Percentiles rank a stretch among this genome's conserved stretches.
Evolutionary conservation across 2,888 invertebrate genomes (phyloP).

Genomic region (Mesochorus sp.): DNA sequence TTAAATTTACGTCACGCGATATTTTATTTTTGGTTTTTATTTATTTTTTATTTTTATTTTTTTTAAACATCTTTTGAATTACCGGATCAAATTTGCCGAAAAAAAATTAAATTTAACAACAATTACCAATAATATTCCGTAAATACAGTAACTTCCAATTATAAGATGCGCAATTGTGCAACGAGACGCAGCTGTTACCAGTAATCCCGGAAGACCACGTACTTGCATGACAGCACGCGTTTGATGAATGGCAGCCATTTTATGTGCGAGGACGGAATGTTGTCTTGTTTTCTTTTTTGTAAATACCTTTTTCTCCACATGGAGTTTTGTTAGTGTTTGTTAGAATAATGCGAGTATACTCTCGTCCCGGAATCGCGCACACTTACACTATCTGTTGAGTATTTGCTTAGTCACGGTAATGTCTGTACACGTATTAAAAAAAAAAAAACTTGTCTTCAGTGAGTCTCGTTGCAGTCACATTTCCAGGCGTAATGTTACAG

Average conservation of each 20-base stretch:
- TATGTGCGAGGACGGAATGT: not conserved
- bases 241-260: constrained; percentile 1
- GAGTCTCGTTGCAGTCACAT: constrained; percentile 9
- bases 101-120: not conserved
- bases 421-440: not conserved
- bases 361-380: not conserved
- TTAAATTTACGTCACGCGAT: too few species aligned
- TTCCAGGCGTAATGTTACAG: not conserved
- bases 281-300: not conserved
- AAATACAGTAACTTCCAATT: not conserved
- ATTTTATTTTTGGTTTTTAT: too few species aligned
- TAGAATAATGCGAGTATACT: constrained; percentile 5
- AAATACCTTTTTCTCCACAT: not conserved
- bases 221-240: not conserved
- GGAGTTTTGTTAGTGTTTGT: constrained; percentile 25
- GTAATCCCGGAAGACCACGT: constrained; percentile 16
- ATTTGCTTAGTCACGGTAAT: constrained; percentile 6
- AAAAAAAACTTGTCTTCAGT: constrained; percentile 18
- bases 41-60: too few species aligned
- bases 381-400: constrained; percentile 23
- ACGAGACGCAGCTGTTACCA: constrained; percentile 6
- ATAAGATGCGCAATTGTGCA: not conserved
- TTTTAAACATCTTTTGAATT: not conserved
- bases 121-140: not conserved
- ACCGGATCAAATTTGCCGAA: not conserved